Conservation (phyloP, 2,113 vertebrate genomes). For the Prionailurus bengalensis region DNA sequence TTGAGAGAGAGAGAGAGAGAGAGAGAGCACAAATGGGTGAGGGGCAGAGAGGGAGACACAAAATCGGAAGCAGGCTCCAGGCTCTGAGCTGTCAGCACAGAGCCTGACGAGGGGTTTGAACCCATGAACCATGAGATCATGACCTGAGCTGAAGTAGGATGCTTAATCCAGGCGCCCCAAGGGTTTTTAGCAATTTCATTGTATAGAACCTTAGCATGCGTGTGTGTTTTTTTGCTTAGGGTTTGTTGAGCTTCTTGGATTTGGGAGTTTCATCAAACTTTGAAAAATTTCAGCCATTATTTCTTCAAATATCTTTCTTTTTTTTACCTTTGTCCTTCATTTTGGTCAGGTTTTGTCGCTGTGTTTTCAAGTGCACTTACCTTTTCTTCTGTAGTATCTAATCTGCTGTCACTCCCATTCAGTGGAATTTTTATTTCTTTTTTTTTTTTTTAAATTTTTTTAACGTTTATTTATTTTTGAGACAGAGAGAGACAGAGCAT, state of each 20-base stretch:
- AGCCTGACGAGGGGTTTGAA: too few species aligned
- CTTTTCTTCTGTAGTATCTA: not conserved
- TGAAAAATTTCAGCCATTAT: not conserved
- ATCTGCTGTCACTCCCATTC: not conserved
- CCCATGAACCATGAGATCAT: too few species aligned
- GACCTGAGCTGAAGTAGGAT: too few species aligned
- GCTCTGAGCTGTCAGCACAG: too few species aligned
- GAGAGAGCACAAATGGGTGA: too few species aligned
- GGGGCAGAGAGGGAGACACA: too few species aligned
- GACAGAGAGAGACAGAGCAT: too few species aligned
- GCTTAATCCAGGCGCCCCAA: too few species aligned
- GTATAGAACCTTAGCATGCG: not conserved
- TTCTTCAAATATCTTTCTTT: not conserved
- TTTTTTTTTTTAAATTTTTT: too few species aligned
- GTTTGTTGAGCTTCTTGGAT: not conserved
- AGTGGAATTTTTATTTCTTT: constrained; percentile 15
- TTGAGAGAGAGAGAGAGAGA: too few species aligned
- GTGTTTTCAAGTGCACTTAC: not conserved
- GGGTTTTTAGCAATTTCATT: not conserved
- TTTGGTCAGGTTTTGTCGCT: not conserved
- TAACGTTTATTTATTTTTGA: too few species aligned
- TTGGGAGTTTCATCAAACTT: constrained; percentile 16
- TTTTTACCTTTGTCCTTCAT: not conserved
- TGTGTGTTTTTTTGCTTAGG: not conserved
- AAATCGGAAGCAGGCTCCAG: too few species aligned